Evolutionary conservation across 2,888 invertebrate genomes (phyloP), one percentile per base, ranked within the genome.

Genomic region (Kryphioiulus occultus): DNA sequence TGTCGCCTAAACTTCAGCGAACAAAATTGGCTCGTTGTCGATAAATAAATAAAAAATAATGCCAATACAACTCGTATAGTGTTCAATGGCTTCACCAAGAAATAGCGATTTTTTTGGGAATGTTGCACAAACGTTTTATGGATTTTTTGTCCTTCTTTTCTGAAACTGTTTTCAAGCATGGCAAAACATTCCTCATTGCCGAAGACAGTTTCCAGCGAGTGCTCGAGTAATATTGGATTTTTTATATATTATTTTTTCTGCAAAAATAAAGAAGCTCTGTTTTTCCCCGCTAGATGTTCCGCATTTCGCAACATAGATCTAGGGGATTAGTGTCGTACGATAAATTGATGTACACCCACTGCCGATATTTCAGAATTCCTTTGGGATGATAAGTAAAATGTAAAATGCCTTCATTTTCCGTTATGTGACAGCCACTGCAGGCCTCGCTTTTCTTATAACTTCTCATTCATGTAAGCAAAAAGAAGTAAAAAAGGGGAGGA

Each of bases 281-380:
- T 68, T 68, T 68, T 68, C 3, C 26, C 35, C 35, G 7, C 35
- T 22, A 68, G 26, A 68, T 68, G 22, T 68, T 68, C 10, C 59
- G 59, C 10, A 68, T 68, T 68, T 68, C 68, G 26, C 68, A 12
- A 68, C 68, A 68, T 68, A 68, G 68, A 68, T 68, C 68, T 68
- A 26, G 9, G 12, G 68, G 68, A 68, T 68, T 68, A 68, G 22
- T 68, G 68, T 68, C 68, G 26, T 68, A 26, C 68, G 22, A 68
- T 68, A 68, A 68, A 68, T 68, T 68, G 68, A 68, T 68, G 68
- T 68, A 68, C 68, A 68, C 26, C 68, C 68, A 68, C 68, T 68
- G 26, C 68, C 68, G 22, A 68, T 68, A 68, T 68, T 68, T 68
- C 68, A 68, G 26, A 68, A 68, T 68, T 68, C 68, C 68, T 68